Evolutionary conservation across 2,797 vertebrate genomes (phyloP).

Genomic region (Echeneis naucrates): DNA sequence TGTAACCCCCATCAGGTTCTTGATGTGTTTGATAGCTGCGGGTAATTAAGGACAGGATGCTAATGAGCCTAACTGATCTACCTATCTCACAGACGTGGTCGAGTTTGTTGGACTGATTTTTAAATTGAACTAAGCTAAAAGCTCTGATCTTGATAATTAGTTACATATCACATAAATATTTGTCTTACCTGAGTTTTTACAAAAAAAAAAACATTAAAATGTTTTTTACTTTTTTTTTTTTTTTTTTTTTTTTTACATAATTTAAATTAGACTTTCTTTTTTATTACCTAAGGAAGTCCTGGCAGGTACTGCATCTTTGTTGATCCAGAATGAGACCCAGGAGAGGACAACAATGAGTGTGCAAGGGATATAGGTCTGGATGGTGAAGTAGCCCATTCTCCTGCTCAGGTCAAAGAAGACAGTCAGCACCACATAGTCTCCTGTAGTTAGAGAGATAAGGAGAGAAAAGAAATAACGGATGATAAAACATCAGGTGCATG

Average conservation of each 20-base stretch:
- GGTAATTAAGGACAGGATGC: conserved; percentile 61
- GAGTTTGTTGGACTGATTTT: conserved; percentile 23
- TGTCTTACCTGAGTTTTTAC: background rate
- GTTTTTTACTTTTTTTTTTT: background rate
- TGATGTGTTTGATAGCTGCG: conserved; percentile 46
- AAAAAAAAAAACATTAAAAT: background rate
- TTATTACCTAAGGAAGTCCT: conserved; percentile 94
- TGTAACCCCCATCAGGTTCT: conserved; percentile 35
- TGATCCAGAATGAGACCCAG: conserved; percentile 99
- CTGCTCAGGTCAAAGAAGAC: conserved; percentile 98
- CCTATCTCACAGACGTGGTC: conserved; percentile 34
- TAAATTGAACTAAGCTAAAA: conserved; percentile 21
- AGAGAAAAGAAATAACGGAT: background rate
- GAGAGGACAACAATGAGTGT: conserved; percentile 97
- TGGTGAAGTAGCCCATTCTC: conserved; percentile 99
- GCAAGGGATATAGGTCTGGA: conserved; percentile 99
- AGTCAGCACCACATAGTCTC: conserved; percentile 97
- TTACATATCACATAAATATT: background rate
- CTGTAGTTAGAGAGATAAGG: conserved; percentile 72
- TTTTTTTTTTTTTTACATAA: background rate
- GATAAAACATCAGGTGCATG: background rate
- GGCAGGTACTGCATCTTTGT: conserved; percentile 98
- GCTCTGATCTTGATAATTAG: conserved; percentile 7
- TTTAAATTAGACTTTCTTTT: too few relatives aligned
- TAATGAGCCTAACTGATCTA: conserved; percentile 58